Base-by-base conservation (phyloP, 1,140 invertebrate species). In the Neodiprion lecontei region DNA sequence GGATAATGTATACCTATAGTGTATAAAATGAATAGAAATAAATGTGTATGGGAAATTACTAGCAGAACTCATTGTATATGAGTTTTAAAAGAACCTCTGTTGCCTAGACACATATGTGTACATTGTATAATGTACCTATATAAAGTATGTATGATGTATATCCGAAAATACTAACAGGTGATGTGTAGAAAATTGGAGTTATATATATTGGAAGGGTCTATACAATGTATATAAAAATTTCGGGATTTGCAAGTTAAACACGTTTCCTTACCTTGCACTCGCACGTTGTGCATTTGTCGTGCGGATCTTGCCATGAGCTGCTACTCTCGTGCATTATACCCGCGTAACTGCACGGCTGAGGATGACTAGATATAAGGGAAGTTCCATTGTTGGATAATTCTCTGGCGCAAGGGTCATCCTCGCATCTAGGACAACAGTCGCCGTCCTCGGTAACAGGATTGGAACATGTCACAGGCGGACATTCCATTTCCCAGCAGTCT, bases 401-500 rank as follows among this genome's bases (percentile, higher is more conserved):
- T 70, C 87, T 78, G n/a, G 85, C 84, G 74, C 88, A 91, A 9
- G 88, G 90, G 84, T 93, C 93, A 74, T 91, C 91, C 65, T 90
- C 89, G 84, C 94, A 95, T 50, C 92, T 89, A n/a, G 91, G 91
- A 86, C 94, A 94, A 87, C 93, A 94, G 82, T 94, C 92, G 11
- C 91, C 91, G 17, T 90, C 87, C 17, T 89, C 86, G 70, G 89
- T 91, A 72, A 95, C 86, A 50, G 93, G 90, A 81, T 93, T 90
- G 77, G 91, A 84, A 89, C 95, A 95, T 21, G 90, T 89, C 48
- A 93, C 86, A 23, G 91, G 91, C 75, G 95, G 95, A 89, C 96
- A 97, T 81, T 95, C 93, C 83, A 95, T 90, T 79, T 94, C 92
- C 95, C 95, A 96, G 84, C 96, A 97, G 89, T 96, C 95, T 75